Conservation (phyloP, 2,888 invertebrate genomes). For the Diachrysia chrysitis region DNA sequence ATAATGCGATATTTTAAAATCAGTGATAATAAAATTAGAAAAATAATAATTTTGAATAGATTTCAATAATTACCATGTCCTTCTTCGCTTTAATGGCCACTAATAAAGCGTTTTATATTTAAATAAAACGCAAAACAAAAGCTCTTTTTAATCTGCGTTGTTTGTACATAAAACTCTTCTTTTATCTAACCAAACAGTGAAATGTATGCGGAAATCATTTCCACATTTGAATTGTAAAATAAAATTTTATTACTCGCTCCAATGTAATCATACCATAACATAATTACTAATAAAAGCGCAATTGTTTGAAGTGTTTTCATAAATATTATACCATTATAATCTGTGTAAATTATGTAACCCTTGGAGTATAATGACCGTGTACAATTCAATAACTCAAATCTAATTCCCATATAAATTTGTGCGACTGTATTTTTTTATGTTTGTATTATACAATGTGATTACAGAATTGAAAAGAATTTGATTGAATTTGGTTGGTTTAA, state of each 20-base stretch:
- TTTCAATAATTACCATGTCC: too few species aligned
- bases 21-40: too few species aligned
- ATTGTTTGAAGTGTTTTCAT: conserved; percentile 30
- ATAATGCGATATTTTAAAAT: too few species aligned
- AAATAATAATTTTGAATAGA: too few species aligned
- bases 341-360: conserved; percentile 6
- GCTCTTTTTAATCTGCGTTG: neutral
- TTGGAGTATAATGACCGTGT: conserved; percentile 20
- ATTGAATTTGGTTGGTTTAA: too few species aligned
- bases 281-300: conserved; percentile 34
- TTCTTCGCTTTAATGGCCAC: too few species aligned
- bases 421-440: neutral
- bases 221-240: conserved; percentile 19
- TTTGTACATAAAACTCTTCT: neutral
- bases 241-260: conserved; percentile 16
- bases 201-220: conserved; percentile 4
- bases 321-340: conserved; percentile 27
- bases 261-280: conserved; percentile 11
- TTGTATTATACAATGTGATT: neutral
- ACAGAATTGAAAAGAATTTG: neutral
- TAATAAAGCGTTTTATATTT: too few species aligned
- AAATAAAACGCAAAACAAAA: neutral
- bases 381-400: conserved; percentile 21
- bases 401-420: conserved; percentile 13
- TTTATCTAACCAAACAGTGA: neutral